Conservation (phyloP, 2,113 vertebrate genomes). For the Gobio gobio region DNA sequence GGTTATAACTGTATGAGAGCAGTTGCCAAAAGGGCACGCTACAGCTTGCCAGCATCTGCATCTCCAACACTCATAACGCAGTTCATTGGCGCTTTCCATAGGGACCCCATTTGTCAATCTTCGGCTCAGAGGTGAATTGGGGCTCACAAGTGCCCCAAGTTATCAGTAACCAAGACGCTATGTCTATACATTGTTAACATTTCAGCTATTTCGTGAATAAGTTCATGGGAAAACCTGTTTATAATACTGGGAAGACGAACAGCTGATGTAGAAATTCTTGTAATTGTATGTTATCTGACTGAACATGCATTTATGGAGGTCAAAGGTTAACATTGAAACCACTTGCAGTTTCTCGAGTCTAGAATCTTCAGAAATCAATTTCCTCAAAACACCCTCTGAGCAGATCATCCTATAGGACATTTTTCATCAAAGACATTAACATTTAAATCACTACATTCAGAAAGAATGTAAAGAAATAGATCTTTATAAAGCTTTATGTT, state of each 20-base stretch:
- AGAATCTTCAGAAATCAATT: not conserved
- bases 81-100: no score
- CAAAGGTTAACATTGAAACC: not conserved
- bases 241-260: not conserved
- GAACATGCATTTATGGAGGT: not conserved
- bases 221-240: not conserved
- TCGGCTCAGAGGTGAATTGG: no score
- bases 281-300: not conserved
- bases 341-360: not conserved
- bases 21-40: no score
- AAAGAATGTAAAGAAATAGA: not conserved
- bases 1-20: no score
- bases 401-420: not conserved
- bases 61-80: no score
- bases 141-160: no score
- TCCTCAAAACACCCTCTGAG: not conserved
- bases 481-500: not conserved
- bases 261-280: not conserved
- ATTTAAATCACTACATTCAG: not conserved
- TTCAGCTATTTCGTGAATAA: not conserved
- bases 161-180: not conserved
- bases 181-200: not conserved
- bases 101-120: no score
- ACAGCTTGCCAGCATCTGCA: no score
- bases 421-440: not conserved